Evolutionary conservation across 2,113 vertebrate species (phyloP), one percentile per base, ranked within the genome.

Genomic region (Oxyura jamaicensis): DNA sequence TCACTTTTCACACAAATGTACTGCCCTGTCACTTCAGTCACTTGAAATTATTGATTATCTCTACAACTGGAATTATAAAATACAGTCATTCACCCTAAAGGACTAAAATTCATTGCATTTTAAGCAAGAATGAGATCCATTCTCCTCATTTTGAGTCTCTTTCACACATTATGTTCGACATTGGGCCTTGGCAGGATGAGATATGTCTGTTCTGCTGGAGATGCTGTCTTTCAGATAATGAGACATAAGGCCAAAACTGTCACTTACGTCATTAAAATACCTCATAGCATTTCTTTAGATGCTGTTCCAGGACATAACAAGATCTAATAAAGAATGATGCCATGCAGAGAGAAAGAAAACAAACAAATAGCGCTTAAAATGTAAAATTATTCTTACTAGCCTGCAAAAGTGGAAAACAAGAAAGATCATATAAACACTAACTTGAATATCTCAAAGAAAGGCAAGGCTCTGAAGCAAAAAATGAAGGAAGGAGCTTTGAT

Each of bases 81-180:
- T 74, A 85, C 14, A 90, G 74, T 42, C 11, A 69, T 44, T 67
- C 44, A 76, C 58, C 74, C 77, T 82, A 85, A 50, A 92, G 66
- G n/a, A 79, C 92, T 59, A 65, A 90, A 94, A 84, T 78, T 86
- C 79, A 68, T 50, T 91, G 53, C 53, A 87, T 76, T 95, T 95
- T 73, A 84, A 95, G 66, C 23, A 84, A 86, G 83, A 84, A 84
- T 91, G 20, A 92, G 62, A 93, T 88, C 69, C 26, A 76, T 78
- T 84, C 48, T 29, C 67, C 35, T 84, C 74, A 85, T 91, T 58
- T 79, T 77, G 44, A 59, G 35, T 69, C 19, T 95, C 72, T 94
- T 89, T 95, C 91, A 88, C 90, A 95, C 82, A 80, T 91, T 83
- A 80, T 91, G 74, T 87, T 95, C 74, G 65, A 87, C 78, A 69